These are phyloP conservation scores for Thalassoma bifasciatum DNA, from an alignment of 2,113 vertebrate species.

Conservation along the genomic window DNA sequence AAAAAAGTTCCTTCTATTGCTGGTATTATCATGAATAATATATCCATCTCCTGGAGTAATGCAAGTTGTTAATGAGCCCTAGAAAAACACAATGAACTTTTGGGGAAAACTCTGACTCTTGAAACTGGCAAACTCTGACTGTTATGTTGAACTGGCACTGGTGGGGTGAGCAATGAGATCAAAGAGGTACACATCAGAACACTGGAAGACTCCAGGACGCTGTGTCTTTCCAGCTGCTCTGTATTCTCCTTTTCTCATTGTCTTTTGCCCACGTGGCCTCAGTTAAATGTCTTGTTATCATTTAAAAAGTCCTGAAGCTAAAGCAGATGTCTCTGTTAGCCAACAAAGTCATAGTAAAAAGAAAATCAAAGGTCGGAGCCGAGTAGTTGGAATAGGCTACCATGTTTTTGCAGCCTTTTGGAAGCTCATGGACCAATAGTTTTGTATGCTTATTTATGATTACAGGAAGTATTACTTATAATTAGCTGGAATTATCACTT, in stretches of 20 bases:
- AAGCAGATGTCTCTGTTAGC: conserved; percentile 18
- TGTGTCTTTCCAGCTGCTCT: conserved; percentile 29
- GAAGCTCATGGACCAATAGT: neutral
- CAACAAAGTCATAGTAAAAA: neutral
- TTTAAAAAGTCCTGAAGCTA: conserved; percentile 14
- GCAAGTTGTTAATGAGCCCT: conserved; percentile 24
- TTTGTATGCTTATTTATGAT: neutral
- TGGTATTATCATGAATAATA: neutral
- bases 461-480: too few species aligned
- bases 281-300: conserved; percentile 16
- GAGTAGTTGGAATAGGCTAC: neutral
- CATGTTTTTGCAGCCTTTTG: conserved; percentile 15
- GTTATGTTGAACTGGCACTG: conserved; percentile 37
- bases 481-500: too few species aligned
- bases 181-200: conserved; percentile 60
- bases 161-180: conserved; percentile 59
- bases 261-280: conserved; percentile 33
- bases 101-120: conserved; percentile 39
- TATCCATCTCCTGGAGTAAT: neutral
- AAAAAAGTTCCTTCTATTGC: neutral
- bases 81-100: conserved; percentile 3
- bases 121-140: too few species aligned
- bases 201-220: conserved; percentile 33
- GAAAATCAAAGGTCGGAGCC: neutral
- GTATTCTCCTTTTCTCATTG: conserved; percentile 24